Base-by-base conservation (phyloP, 2,797 vertebrate genomes). In the Varecia variegata region DNA sequence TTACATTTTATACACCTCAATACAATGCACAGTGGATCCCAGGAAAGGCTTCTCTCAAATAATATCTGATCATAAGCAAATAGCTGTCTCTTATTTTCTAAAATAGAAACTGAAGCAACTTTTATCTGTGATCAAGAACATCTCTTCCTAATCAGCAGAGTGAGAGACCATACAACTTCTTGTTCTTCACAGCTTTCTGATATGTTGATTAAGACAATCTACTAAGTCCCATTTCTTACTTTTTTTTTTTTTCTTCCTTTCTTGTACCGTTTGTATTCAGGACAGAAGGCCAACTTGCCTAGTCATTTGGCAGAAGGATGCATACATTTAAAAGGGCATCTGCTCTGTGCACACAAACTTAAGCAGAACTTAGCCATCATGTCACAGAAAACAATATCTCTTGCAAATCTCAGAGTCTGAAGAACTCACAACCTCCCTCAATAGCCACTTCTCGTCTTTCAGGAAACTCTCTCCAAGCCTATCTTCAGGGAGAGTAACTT, bases 81-180 rank as follows among this genome's bases (percentile, higher is more conserved):
- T 45, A 56, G 9, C 76, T 90, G 45, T 23, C 21, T 90, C n/a
- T 76, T 67, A 47, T 60, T 68, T 68, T 87, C 70, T 79, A 95
- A 92, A 94, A 77, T 9, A 88, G 47, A 93, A 71, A 73, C 25
- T 2, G 43, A 90, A 95, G 17, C 25, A 67, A 80, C 30, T 84
- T 83, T 74, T 76, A 77, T 93, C 77, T 93, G 50, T 88, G 56
- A 74, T 87, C 58, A 94, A 71, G 89, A 83, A 79, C 45, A 60
- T 40, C 56, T 73, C 81, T 92, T 73, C 60, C 47, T 90, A n/a
- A 94, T 76, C 83, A 47, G 35, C 32, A 47, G 70, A 88, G 30
- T 58, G 25, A 71, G 27, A 85, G 30, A 30, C 38, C 45, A 80
- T 27, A 81, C 2, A 56, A 83, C 38, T 47, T 76, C 84, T 45